These are phyloP conservation scores for Papilio machaon DNA, from an alignment of 1,140 invertebrate genomes.

Conservation along the genomic window DNA sequence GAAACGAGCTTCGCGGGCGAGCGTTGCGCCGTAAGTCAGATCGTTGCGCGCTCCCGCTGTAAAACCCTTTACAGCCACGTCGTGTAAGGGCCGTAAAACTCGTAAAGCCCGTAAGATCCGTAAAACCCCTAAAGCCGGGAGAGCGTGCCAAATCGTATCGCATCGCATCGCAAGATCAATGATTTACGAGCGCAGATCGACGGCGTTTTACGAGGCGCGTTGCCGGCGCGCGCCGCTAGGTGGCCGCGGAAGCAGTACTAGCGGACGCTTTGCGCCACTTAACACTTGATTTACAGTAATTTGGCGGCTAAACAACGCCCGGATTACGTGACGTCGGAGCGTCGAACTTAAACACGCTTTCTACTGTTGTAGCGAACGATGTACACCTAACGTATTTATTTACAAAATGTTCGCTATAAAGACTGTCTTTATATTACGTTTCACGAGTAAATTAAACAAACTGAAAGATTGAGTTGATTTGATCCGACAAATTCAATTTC, in stretches of 20 bases:
- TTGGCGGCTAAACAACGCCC: slow-evolving; percentile 51
- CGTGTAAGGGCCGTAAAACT: slow-evolving; percentile 60
- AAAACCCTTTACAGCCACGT: slow-evolving; percentile 65
- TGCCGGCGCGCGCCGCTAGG: slow-evolving; percentile 57
- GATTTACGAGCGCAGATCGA: slow-evolving; percentile 69
- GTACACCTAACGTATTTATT: neutral
- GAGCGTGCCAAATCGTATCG: slow-evolving; percentile 70
- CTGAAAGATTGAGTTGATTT: neutral
- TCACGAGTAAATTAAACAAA: neutral
- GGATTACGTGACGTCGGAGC: slow-evolving; percentile 57
- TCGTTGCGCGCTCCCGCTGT: slow-evolving; percentile 49
- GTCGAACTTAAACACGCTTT: slow-evolving; percentile 36
- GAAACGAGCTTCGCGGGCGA: slow-evolving; percentile 13
- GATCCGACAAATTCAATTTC: neutral
- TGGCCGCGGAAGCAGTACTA: slow-evolving; percentile 58
- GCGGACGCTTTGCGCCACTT: slow-evolving; percentile 53
- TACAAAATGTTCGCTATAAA: neutral
- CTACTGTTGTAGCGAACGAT: neutral
- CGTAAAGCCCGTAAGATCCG: slow-evolving; percentile 23
- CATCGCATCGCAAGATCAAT: slow-evolving; percentile 73
- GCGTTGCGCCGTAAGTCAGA: slow-evolving; percentile 23
- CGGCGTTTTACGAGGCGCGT: slow-evolving; percentile 66
- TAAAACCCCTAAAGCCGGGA: slow-evolving; percentile 45
- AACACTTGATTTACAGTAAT: slow-evolving; percentile 66
- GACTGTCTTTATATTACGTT: neutral